Conservation (phyloP, 2,113 vertebrate genomes). For the Muscicapa adusta region DNA sequence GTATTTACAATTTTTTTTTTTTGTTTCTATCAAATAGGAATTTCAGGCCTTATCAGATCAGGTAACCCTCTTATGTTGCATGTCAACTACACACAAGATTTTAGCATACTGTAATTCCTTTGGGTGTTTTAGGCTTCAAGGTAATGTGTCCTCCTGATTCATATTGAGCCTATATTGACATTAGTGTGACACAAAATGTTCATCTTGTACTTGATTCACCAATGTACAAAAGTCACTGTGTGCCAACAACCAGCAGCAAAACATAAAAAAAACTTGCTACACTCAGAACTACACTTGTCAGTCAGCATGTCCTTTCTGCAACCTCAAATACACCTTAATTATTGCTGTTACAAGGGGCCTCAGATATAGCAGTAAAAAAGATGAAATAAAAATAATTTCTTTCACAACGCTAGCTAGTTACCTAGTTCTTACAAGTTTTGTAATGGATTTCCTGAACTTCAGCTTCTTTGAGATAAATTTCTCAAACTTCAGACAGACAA, state of each 20-base stretch:
- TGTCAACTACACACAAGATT: neutral
- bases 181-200: neutral
- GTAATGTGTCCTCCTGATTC: neutral
- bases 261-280: neutral
- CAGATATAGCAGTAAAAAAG: neutral
- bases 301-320: neutral
- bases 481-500: neutral
- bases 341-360: neutral
- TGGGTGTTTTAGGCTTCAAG: neutral
- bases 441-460: neutral
- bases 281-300: neutral
- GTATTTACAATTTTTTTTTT: neutral
- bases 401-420: neutral
- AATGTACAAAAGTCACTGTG: neutral
- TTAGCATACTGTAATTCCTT: neutral
- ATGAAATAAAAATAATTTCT: neutral
- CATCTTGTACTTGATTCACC: neutral
- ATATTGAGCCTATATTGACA: neutral
- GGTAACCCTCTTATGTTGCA: fast-evolving
- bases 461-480: neutral
- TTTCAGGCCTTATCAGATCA: neutral
- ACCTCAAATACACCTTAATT: neutral
- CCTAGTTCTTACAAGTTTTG: neutral
- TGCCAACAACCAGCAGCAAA: neutral
- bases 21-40: neutral